Conservation (phyloP, 2,113 vertebrate species). For the Coryphaenoides rupestris region DNA sequence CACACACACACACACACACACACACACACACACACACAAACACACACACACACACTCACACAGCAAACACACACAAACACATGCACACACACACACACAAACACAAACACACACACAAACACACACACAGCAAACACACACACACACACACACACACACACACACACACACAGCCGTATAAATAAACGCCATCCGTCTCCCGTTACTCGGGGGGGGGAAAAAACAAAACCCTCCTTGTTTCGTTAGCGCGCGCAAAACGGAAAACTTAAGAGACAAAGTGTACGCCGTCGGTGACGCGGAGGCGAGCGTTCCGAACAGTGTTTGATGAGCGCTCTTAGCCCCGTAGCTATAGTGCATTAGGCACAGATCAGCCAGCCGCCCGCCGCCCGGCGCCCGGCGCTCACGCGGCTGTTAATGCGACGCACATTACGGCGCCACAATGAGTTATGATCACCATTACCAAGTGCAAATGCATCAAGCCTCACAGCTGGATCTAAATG, state of each 20-base stretch:
- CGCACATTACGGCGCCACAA: slow-evolving; percentile 66
- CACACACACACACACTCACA: too few species aligned
- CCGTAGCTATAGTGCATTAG: slow-evolving; percentile 70
- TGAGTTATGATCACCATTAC: slow-evolving; percentile 75
- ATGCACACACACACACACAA: too few species aligned
- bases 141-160: too few species aligned
- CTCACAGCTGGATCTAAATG: slow-evolving; percentile 66
- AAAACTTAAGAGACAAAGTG: slow-evolving; percentile 58
- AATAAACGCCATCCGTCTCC: too few species aligned
- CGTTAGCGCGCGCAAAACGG: slow-evolving; percentile 41
- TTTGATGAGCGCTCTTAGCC: slow-evolving; percentile 67
- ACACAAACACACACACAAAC: too few species aligned
- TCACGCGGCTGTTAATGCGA: slow-evolving; percentile 67
- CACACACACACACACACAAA: too few species aligned
- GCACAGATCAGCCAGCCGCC: slow-evolving; percentile 66
- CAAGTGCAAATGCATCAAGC: slow-evolving; percentile 70
- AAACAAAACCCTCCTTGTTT: neutral
- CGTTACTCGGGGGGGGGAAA: too few species aligned
- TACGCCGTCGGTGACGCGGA: slow-evolving; percentile 51
- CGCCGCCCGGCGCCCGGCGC: too few species aligned
- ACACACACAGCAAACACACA: too few species aligned
- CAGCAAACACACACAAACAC: too few species aligned
- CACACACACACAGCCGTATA: too few species aligned
- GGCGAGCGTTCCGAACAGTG: slow-evolving; percentile 61
- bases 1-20: too few species aligned